A percentile compares a stretch with the other conserved stretches of the same genome.
Conservation (phyloP, 2,888 invertebrate genomes). For the Cenopis cana region DNA sequence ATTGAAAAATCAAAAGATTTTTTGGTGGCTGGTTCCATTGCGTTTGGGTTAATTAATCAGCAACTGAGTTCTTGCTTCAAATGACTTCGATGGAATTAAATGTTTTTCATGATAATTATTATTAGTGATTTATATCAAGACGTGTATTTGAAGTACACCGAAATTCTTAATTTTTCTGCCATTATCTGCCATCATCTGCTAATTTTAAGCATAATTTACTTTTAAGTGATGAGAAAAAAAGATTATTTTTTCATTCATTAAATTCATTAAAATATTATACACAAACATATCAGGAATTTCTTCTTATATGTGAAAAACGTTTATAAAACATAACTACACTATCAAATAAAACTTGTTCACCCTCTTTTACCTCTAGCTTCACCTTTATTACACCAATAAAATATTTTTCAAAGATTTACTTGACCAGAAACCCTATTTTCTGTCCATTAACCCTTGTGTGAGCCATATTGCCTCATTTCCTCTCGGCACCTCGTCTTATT, state of each 20-base stretch:
- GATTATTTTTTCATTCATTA: no score
- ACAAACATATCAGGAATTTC: no score
- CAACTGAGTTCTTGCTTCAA: not conserved
- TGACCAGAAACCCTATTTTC: slow-evolving; percentile 58
- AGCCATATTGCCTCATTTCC: slow-evolving; percentile 70
- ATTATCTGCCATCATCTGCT: no score
- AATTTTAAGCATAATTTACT: no score
- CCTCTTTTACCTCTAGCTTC: not conserved
- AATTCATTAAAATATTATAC: no score
- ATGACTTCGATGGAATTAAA: not conserved
- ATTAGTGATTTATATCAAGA: no score
- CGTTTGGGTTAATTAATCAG: slow-evolving; percentile 19
- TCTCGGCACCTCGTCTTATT: slow-evolving; percentile 67
- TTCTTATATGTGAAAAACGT: not conserved
- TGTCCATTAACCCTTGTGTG: slow-evolving; percentile 67
- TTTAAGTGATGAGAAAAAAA: no score
- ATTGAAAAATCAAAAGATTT: slow-evolving; percentile 42
- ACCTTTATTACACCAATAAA: not conserved
- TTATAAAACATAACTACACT: not conserved
- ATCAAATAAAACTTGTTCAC: not conserved
- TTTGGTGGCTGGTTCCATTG: slow-evolving; percentile 32
- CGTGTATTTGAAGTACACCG: no score
- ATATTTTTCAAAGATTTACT: slow-evolving; percentile 48
- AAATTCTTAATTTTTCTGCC: no score
- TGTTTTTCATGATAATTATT: no score